Evolutionary conservation across 2,888 invertebrate species (phyloP).

Genomic region (Ophion obscuratus): DNA sequence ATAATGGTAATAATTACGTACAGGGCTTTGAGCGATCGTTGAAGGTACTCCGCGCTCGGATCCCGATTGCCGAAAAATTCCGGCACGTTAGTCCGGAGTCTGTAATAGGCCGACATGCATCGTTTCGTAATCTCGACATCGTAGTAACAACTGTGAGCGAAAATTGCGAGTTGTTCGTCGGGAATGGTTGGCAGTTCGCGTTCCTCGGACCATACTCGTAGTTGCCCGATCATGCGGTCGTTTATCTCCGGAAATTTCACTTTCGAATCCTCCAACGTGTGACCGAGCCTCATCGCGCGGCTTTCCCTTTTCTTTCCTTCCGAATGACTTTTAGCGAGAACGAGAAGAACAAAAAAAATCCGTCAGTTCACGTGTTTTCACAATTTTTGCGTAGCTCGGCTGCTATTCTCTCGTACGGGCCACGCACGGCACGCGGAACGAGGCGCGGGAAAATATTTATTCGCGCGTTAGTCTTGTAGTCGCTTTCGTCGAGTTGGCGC

Average conservation of each 20-base stretch:
- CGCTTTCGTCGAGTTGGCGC: too few relatives aligned
- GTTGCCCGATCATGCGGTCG: slow-evolving; percentile 72
- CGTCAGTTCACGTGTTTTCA: too few relatives aligned
- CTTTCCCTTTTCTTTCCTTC: background rate
- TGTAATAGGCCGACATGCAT: slow-evolving; percentile 88
- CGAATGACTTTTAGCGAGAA: background rate
- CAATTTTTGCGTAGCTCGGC: too few relatives aligned
- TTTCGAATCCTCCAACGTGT: slow-evolving; percentile 73
- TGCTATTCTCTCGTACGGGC: too few relatives aligned
- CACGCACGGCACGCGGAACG: too few relatives aligned
- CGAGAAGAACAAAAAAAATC: too few relatives aligned
- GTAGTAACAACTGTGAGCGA: slow-evolving; percentile 88
- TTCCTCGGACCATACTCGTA: slow-evolving; percentile 73
- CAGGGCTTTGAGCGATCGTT: slow-evolving; percentile 80
- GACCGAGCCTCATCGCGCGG: slow-evolving; percentile 75
- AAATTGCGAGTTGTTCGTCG: slow-evolving; percentile 88
- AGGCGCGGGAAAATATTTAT: background rate
- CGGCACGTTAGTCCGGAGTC: slow-evolving; percentile 86
- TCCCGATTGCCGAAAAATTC: slow-evolving; percentile 88
- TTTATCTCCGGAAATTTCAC: slow-evolving; percentile 74
- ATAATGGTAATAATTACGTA: slow-evolving; percentile 84
- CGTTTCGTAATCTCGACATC: slow-evolving; percentile 86
- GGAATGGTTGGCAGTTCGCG: slow-evolving; percentile 75
- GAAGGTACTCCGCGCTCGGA: slow-evolving; percentile 81
- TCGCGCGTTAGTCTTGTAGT: background rate